Base-by-base conservation (phyloP, 2,888 invertebrate species). In the Leucozona laternaria region DNA sequence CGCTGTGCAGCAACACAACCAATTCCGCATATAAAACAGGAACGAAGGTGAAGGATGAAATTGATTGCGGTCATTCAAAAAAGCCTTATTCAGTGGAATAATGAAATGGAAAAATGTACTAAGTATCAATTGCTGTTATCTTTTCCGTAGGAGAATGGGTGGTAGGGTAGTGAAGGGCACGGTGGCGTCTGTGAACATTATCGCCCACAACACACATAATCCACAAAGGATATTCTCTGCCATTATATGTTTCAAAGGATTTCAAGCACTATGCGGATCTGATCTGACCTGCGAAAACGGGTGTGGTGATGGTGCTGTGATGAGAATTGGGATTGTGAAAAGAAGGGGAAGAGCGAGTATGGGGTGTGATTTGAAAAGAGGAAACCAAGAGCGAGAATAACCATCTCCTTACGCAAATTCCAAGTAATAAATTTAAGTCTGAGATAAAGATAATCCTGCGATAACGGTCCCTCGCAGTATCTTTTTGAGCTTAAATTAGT, bases 61-160 rank as follows among this genome's bases (percentile, higher is more conserved):
- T 43, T 57, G 34, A 57, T 66, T 72, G 72, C 34, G 58, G 45
- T n/a, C 72, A 37, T 76, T 66, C 55, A 34, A 60, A 60, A 15
- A 8, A 60, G 11, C 31, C 55, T 45, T 22, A 75, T 75, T 75
- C 53, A 15, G 4, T 64, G 53, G 5, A 76, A 76, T 55, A 66
- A 76, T 76, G 76, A 76, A 66, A 76, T 64, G 55, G 43, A 57
- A 76, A 66, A 76, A 55, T 76, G 34, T 50, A 57, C 34, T 48
- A 55, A 55, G 64, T 55, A 75, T 64, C 64, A 68, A 68, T 53
- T 68, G 68, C 50, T 68, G 68, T 68, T 68, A 68, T 68, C 68
- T 68, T 53, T 25, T 37, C n/a, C 20, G 0, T 17, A 20, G 1
- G 15, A 34, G 15, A 48, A 66, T 48, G 20, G 53, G 10, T 7